A percentile compares a stretch with the other conserved stretches of the same genome.
Evolutionary conservation across 2,888 invertebrate genomes (phyloP).

Genomic region (Dryobota labecula): DNA sequence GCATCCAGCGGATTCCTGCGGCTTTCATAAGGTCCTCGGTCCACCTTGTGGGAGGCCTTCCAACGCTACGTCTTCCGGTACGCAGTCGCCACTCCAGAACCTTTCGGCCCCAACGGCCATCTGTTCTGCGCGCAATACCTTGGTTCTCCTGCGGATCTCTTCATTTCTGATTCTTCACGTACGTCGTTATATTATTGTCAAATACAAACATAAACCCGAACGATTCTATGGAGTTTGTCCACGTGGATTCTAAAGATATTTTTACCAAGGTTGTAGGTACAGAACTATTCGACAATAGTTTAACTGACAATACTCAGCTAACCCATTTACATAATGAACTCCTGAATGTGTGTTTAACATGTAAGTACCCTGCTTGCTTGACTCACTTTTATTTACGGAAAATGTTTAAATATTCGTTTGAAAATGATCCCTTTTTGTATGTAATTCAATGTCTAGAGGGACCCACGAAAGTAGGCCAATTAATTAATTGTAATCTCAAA

Average conservation of each 20-base stretch:
- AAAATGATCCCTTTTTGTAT: no score
- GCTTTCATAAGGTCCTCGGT: no score
- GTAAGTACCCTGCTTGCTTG: slow-evolving; percentile 28
- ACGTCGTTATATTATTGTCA: neutral
- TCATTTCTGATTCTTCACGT: no score
- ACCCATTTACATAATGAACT: slow-evolving; percentile 58
- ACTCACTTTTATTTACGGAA: slow-evolving; percentile 13
- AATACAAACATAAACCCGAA: neutral
- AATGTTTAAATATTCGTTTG: neutral
- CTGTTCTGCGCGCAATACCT: no score
- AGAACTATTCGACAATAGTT: slow-evolving; percentile 42
- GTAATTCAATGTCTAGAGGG: neutral
- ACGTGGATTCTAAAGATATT: slow-evolving; percentile 30
- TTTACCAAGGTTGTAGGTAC: slow-evolving; percentile 39
- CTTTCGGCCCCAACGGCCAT: no score
- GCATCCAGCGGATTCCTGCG: no score
- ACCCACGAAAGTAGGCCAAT: no score
- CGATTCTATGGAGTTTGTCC: neutral
- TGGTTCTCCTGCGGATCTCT: no score
- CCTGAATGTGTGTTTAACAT: slow-evolving; percentile 46
- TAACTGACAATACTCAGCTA: slow-evolving; percentile 38
- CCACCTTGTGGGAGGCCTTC: no score
- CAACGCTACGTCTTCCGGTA: no score
- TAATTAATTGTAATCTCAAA: no score
- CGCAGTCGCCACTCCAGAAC: no score